Evolutionary conservation across 2,113 vertebrate species (phyloP).

Genomic region (Petrocephalus microphthalmus): DNA sequence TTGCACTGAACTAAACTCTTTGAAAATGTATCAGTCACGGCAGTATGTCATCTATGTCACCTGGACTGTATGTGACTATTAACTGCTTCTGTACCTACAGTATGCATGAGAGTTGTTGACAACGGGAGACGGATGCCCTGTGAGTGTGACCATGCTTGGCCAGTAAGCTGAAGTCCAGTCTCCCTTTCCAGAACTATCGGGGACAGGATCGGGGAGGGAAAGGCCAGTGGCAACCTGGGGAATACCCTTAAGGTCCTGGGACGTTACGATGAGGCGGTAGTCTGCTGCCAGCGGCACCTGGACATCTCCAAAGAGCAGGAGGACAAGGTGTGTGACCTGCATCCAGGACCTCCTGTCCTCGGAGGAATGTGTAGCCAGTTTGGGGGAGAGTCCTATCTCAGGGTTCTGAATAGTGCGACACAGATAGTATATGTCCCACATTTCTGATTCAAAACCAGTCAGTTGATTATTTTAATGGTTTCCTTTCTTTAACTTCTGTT

Average conservation of each 20-base stretch:
- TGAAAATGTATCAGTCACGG: background rate
- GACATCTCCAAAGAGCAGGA: conserved; percentile 91
- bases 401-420: background rate
- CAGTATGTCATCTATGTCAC: background rate
- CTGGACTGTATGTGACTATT: background rate
- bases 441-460: background rate
- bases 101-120: background rate
- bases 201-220: conserved; percentile 89
- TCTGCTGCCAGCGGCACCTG: conserved; percentile 92
- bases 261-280: conserved; percentile 83
- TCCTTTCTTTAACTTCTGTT: background rate
- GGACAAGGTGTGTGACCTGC: conserved; percentile 74
- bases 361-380: background rate
- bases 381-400: background rate
- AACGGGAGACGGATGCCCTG: background rate
- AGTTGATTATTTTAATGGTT: background rate
- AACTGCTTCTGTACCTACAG: background rate
- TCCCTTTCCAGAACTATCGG: conserved; percentile 75
- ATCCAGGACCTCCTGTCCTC: background rate
- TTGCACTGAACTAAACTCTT: background rate
- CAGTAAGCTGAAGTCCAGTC: background rate
- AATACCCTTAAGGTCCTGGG: conserved; percentile 90
- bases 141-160: background rate
- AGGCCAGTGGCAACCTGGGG: conserved; percentile 93
- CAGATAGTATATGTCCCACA: background rate